Base-by-base conservation (phyloP, 2,888 invertebrate species). In the Zygogramma bicolorata region DNA sequence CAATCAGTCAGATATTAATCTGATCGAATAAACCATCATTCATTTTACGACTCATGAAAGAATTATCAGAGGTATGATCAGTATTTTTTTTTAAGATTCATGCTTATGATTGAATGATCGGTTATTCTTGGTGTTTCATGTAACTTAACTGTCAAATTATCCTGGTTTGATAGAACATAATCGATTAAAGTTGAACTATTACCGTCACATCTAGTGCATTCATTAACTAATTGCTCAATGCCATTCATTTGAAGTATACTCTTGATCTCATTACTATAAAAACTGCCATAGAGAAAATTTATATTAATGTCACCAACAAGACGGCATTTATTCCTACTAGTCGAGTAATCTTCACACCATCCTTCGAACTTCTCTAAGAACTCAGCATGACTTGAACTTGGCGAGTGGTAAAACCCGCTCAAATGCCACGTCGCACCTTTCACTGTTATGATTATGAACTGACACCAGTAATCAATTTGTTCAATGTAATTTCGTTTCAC, bases 1-100 rank as follows among this genome's bases (percentile, higher is more conserved):
- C 65, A 65, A 65, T 65, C 38, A 65, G 53, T 13, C 20, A n/a
- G 18, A 65, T 31, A 65, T 65, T 29, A 49, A 65, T 65, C 29
- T 65, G 20, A 65, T 65, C 15, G 38, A 49, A 49, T 65, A 13
- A 31, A 29, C 53, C 49, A 31, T 20, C 49, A 49, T 49, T 65
- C 10, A 49, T 38, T 38, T 38, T 38, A 38, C 61, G 34, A 38
- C 3, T 38, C 10, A 38, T 38, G 25, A 61, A 29, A 60, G 1
- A 58, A 58, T 58, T 58, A 22, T 38, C 38, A 3, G n/a, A 38
- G 10, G 18, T 18, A 59, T 3, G 20, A 20, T 58, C 31, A 18
- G 34, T 6, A 61, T 61, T 34, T 38, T 7, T n/a, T 38, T 3
- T 4, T 22, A 25, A 61, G 5, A 38, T 38, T 8, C 2, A 38